phyloP scores from a whole-genome alignment of 2,888 invertebrate genomes.

The Sussaba pulchella region DNA sequence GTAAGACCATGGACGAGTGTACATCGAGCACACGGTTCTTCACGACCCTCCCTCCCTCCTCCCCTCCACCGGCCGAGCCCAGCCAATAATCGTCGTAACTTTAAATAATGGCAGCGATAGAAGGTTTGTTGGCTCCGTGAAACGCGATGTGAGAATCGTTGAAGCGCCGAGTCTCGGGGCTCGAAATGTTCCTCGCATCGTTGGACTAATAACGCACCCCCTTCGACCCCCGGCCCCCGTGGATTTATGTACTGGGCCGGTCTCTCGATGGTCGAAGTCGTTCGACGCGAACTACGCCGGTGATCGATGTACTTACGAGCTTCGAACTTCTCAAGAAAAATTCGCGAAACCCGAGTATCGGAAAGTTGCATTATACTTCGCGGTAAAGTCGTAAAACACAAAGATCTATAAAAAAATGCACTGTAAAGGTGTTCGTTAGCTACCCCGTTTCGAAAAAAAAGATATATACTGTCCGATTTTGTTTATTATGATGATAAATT shows the following conservation, averaged over 20 bases:
- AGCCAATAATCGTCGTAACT: conserved; percentile 41
- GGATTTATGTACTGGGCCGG: conserved; percentile 50
- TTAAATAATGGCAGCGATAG: conserved; percentile 38
- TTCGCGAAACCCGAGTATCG: conserved; percentile 6
- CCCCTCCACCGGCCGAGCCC: too few relatives aligned
- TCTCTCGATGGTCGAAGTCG: not conserved
- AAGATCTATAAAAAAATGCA: not conserved
- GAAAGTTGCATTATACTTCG: conserved; percentile 29
- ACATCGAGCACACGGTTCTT: conserved; percentile 22
- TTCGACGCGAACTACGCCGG: not conserved
- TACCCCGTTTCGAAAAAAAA: too few relatives aligned
- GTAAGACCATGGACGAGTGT: conserved; percentile 32
- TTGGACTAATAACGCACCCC: conserved; percentile 50
- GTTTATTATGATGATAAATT: too few relatives aligned
- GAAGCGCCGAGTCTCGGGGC: conserved; percentile 25
- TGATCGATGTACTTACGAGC: conserved; percentile 34
- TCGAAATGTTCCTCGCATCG: conserved; percentile 48
- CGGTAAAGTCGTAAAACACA: conserved; percentile 6
- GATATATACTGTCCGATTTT: too few relatives aligned
- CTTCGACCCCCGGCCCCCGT: not conserved
- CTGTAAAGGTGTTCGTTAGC: too few relatives aligned
- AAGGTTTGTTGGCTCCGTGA: conserved; percentile 53
- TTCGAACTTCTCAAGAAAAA: conserved; percentile 35
- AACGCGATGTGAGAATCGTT: conserved; percentile 37
- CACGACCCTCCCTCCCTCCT: too few relatives aligned